Conservation (phyloP, 2,888 invertebrate species). For the Choristoneura rosaceana region DNA sequence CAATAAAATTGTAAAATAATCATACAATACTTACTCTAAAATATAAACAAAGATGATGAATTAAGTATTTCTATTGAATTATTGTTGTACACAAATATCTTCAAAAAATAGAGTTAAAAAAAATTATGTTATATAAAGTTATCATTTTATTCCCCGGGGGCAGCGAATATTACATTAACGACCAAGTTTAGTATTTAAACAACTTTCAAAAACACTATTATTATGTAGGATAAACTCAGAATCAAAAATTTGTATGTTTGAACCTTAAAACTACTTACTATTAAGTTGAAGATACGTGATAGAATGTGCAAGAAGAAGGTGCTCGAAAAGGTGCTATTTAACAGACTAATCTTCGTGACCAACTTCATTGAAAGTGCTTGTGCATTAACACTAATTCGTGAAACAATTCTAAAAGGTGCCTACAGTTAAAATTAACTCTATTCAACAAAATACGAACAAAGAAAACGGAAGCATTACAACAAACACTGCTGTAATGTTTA, state of each 20-base stretch:
- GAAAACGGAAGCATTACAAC: slow-evolving; percentile 43
- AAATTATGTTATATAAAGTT: no score
- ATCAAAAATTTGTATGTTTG: neutral
- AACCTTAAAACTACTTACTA: slow-evolving; percentile 28
- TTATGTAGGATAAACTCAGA: neutral
- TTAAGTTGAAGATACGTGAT: slow-evolving; percentile 43
- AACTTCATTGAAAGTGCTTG: slow-evolving; percentile 62
- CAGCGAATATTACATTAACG: slow-evolving; percentile 6
- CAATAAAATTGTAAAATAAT: no score
- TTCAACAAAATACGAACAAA: slow-evolving; percentile 41
- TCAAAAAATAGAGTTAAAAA: no score
- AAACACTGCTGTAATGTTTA: slow-evolving; percentile 40
- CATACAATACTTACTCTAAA: no score
- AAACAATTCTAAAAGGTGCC: slow-evolving; percentile 57
- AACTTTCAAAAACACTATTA: neutral
- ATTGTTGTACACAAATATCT: no score
- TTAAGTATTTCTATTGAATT: no score
- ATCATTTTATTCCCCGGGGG: no score
- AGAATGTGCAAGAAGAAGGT: slow-evolving; percentile 57
- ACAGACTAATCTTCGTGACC: slow-evolving; percentile 44
- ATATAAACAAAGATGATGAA: no score
- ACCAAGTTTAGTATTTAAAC: slow-evolving; percentile 9
- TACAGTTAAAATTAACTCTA: slow-evolving; percentile 57
- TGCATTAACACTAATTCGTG: slow-evolving; percentile 61
- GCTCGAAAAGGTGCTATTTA: slow-evolving; percentile 64